Evolutionary conservation across 2,888 invertebrate genomes (phyloP).

Genomic region (Steinernema hermaphroditum): DNA sequence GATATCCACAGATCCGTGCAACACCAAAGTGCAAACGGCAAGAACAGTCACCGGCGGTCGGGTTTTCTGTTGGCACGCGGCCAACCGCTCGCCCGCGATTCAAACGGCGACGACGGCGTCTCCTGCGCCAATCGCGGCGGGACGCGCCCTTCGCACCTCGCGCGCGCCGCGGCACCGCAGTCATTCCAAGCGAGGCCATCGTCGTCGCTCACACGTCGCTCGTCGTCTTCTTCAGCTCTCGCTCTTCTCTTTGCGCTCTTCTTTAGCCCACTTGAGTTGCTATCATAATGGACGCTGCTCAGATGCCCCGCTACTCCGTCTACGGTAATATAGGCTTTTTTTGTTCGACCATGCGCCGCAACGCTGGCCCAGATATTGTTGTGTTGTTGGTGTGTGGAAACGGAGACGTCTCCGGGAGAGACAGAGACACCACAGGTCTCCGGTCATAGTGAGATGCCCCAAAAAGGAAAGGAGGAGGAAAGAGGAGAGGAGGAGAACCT

Average conservation of each 20-base stretch:
- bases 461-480: background rate
- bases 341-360: background rate
- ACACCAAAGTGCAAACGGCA: too few species aligned
- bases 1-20: too few species aligned
- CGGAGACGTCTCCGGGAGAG: too few species aligned
- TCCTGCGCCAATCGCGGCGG: background rate
- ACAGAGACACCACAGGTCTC: too few species aligned
- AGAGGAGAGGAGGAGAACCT: background rate
- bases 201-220: background rate
- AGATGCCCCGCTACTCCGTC: conserved; percentile 39
- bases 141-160: background rate
- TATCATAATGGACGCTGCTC: conserved; percentile 8
- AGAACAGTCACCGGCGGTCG: too few species aligned
- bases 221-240: background rate
- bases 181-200: background rate
- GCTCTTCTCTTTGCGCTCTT: background rate
- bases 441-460: background rate
- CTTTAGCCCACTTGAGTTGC: background rate
- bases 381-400: background rate
- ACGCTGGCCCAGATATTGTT: background rate
- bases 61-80: background rate
- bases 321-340: conserved; percentile 39
- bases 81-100: conserved; percentile 4
- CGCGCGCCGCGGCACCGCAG: background rate
- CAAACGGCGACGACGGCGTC: conserved; percentile 4